phyloP scores from a whole-genome alignment of 2,888 invertebrate species.

The Hirtodrosophila cameraria region DNA sequence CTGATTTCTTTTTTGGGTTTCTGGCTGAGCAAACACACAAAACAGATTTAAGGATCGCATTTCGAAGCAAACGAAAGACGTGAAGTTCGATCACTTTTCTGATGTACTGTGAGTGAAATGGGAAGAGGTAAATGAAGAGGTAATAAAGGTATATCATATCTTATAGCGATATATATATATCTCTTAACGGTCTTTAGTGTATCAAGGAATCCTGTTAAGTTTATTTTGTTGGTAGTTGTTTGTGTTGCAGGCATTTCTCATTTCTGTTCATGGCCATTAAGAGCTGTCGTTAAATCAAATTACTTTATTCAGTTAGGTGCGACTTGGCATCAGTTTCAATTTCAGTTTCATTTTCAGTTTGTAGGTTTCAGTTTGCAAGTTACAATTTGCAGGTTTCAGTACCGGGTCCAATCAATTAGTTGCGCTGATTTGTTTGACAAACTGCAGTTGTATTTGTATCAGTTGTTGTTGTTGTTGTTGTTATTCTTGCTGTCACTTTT shows the following conservation, averaged over 20 bases:
- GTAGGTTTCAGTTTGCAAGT: conserved; percentile 7
- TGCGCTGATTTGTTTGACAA: conserved; percentile 70
- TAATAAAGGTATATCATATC: no score
- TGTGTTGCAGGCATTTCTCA: no score
- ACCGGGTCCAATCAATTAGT: conserved; percentile 60
- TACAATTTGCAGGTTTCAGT: conserved; percentile 12
- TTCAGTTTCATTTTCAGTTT: not conserved
- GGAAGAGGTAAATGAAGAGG: no score
- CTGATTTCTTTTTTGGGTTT: no score
- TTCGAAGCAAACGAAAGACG: no score
- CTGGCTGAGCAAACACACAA: no score
- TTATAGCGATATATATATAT: no score
- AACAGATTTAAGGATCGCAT: no score
- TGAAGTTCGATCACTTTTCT: no score
- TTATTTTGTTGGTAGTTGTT: not conserved
- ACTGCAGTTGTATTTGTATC: conserved; percentile 38
- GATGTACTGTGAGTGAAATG: no score
- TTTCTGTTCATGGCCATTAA: conserved; percentile 40
- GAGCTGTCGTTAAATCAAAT: conserved; percentile 46
- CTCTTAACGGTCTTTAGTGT: no score
- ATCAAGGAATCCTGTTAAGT: no score
- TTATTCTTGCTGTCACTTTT: conserved; percentile 27
- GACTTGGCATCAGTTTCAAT: conserved; percentile 25
- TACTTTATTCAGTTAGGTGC: conserved; percentile 32
- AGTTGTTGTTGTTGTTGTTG: conserved; percentile 13